Conservation (phyloP, 2,113 vertebrate genomes). For the Poecile atricapillus region DNA sequence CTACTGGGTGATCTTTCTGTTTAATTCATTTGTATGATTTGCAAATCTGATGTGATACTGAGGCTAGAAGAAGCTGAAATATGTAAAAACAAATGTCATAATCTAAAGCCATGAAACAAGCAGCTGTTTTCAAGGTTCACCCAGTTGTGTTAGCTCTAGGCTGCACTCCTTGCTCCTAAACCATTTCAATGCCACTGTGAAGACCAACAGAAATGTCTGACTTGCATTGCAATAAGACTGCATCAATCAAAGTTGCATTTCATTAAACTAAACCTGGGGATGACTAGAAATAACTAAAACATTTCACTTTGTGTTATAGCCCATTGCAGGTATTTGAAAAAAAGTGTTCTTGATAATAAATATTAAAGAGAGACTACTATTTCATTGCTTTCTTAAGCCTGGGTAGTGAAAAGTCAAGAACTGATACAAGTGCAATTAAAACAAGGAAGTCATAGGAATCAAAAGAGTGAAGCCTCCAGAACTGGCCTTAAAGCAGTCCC, state of each 20-base stretch:
- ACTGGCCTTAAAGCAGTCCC: neutral
- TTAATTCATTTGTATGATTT: neutral
- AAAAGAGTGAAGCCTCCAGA: neutral
- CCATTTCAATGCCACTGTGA: neutral
- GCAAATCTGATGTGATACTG: neutral
- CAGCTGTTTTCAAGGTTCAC: neutral
- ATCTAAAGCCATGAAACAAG: neutral
- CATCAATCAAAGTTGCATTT: neutral
- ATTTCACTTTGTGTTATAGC: neutral
- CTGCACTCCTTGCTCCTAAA: neutral
- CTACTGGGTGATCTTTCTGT: neutral
- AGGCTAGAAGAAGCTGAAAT: neutral
- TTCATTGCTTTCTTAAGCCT: neutral
- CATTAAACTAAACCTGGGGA: neutral
- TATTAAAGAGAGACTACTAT: neutral
- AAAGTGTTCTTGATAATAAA: neutral
- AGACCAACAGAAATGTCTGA: neutral
- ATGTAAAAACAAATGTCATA: neutral
- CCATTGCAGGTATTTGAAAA: neutral
- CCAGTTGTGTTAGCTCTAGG: neutral
- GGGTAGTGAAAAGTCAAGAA: neutral
- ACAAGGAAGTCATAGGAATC: neutral
- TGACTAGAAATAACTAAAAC: neutral
- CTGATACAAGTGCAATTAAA: neutral
- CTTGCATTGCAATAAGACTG: neutral